phyloP scores from a whole-genome alignment of 2,113 vertebrate species.

The Odobenus rosmarus region DNA sequence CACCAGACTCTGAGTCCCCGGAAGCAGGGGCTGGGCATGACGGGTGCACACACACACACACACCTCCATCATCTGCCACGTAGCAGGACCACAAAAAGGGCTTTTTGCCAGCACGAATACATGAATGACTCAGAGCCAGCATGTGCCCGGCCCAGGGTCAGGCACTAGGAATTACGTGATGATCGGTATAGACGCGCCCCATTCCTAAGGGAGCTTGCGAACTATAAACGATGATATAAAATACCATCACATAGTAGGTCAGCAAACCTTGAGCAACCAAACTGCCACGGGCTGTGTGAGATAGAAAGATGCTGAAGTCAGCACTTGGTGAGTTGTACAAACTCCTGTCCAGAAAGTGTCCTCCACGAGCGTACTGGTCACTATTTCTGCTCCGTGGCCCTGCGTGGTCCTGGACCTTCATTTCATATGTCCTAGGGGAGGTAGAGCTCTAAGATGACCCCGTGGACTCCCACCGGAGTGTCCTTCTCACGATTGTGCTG shows the following conservation, averaged over 20 bases:
- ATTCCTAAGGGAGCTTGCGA: not conserved
- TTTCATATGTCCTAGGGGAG: no score
- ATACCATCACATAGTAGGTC: not conserved
- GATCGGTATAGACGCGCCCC: not conserved
- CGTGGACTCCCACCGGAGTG: no score
- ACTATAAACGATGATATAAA: not conserved
- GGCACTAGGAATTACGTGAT: not conserved
- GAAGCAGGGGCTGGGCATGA: not conserved
- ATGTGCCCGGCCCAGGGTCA: not conserved
- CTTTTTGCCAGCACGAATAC: not conserved
- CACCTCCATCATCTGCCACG: not conserved
- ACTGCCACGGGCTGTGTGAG: not conserved
- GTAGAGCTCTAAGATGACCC: no score
- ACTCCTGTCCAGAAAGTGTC: not conserved
- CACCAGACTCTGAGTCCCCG: not conserved
- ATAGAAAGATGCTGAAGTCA: not conserved
- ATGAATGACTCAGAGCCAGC: not conserved
- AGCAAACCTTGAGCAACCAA: not conserved
- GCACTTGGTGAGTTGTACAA: not conserved
- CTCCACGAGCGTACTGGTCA: no score
- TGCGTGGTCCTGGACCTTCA: not conserved
- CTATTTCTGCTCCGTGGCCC: not conserved
- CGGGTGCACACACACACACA: rapidly evolving
- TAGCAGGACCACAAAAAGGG: not conserved
- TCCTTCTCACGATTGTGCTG: not conserved